Evolutionary conservation across 2,797 vertebrate genomes (phyloP).

Genomic region (Acrossocheilus wenchowensis): DNA sequence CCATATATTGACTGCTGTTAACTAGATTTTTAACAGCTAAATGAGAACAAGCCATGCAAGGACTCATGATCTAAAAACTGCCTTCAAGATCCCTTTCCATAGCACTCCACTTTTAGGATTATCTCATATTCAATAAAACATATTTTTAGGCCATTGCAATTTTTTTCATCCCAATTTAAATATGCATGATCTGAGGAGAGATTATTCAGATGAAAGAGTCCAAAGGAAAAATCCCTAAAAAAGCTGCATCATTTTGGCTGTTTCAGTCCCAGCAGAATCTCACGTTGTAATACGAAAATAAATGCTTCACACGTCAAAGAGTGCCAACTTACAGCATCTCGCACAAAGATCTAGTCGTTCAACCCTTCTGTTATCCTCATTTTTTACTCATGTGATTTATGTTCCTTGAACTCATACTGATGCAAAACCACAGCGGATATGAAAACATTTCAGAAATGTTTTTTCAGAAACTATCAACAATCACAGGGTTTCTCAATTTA

Average conservation of each 20-base stretch:
- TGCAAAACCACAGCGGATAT: not conserved
- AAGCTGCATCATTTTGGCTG: slow-evolving; percentile 28
- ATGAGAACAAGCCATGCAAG: not conserved
- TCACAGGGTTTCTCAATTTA: not conserved
- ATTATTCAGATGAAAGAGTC: slow-evolving; percentile 31
- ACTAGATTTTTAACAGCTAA: not conserved
- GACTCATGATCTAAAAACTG: not conserved
- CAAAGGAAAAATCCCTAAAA: not conserved
- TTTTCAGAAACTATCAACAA: not conserved
- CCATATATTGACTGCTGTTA: not conserved
- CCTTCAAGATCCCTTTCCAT: not conserved
- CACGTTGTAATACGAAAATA: slow-evolving; percentile 36
- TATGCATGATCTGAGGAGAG: slow-evolving; percentile 47
- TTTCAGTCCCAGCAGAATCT: slow-evolving; percentile 25
- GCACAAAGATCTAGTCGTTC: slow-evolving; percentile 3
- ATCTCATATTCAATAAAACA: slow-evolving; percentile 24
- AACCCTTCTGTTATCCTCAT: not conserved
- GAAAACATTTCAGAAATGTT: not conserved
- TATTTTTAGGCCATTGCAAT: slow-evolving; percentile 29
- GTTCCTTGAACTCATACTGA: not conserved
- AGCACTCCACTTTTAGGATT: not conserved
- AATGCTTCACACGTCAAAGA: slow-evolving; percentile 17
- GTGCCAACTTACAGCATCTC: slow-evolving; percentile 20
- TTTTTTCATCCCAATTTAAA: slow-evolving; percentile 22
- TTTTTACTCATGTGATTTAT: slow-evolving; percentile 13